These are phyloP conservation scores for Eolophus roseicapilla DNA, from an alignment of 2,113 vertebrate species.

Conservation along the genomic window DNA sequence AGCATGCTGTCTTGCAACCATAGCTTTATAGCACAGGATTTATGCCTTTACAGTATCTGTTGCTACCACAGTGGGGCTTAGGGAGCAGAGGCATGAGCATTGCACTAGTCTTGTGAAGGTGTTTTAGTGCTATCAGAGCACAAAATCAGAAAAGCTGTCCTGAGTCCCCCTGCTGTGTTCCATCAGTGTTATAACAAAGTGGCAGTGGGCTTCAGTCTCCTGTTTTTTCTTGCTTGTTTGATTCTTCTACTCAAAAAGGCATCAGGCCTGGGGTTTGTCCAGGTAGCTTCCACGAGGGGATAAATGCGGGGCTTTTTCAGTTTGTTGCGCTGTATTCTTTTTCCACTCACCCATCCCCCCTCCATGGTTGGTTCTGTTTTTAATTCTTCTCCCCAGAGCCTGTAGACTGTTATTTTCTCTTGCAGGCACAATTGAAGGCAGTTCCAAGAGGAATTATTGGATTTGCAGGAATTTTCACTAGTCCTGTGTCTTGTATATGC, in stretches of 20 bases:
- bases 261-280: not conserved
- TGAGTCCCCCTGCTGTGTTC: not conserved
- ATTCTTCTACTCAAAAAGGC: not conserved
- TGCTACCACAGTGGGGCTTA: not conserved
- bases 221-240: not conserved
- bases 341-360: not conserved
- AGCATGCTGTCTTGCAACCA: not conserved
- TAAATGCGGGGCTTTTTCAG: not conserved
- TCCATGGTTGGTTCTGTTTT: not conserved
- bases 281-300: not conserved
- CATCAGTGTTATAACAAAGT: not conserved
- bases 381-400: not conserved
- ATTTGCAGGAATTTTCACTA: not conserved
- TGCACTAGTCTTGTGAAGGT: not conserved
- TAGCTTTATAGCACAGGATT: not conserved
- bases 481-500: not conserved
- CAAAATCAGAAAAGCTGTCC: not conserved
- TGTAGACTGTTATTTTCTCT: not conserved
- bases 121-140: not conserved
- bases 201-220: not conserved
- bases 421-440: not conserved
- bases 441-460: not conserved
- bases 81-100: not conserved
- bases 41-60: not conserved
- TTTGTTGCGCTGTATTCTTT: not conserved